Conservation (phyloP, 2,113 vertebrate species). For the Sarotherodon lohbergeri region DNA sequence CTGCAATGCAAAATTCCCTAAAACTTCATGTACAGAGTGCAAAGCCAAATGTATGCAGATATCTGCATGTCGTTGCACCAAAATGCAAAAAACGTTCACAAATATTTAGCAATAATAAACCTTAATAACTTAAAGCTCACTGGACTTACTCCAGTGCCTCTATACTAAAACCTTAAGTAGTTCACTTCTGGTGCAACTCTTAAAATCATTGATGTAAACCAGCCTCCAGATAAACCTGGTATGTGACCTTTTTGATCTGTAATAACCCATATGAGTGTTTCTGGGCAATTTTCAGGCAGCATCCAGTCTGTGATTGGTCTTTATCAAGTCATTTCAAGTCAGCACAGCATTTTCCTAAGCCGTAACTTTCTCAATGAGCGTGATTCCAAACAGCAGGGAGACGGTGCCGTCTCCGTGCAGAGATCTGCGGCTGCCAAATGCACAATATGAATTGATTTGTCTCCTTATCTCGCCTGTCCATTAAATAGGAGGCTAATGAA, state of each 20-base stretch:
- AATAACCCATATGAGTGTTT: background rate
- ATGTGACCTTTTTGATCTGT: background rate
- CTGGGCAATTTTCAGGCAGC: background rate
- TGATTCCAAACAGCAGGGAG: slow-evolving; percentile 18
- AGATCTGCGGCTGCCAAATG: slow-evolving; percentile 14
- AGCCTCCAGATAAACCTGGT: background rate
- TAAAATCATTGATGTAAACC: fast-evolving
- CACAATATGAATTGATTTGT: slow-evolving; percentile 46
- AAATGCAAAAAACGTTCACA: background rate
- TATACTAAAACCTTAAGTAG: background rate
- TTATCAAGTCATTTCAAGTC: slow-evolving; percentile 32
- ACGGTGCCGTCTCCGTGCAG: background rate
- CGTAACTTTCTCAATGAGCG: slow-evolving; percentile 17
- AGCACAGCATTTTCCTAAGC: background rate
- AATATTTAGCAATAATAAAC: background rate
- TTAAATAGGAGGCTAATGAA: slow-evolving; percentile 46
- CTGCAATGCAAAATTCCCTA: background rate
- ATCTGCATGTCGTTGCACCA: background rate
- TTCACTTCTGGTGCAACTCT: background rate
- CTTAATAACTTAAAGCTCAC: background rate
- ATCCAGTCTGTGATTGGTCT: background rate
- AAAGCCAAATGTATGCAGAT: fast-evolving
- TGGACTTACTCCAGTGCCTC: background rate
- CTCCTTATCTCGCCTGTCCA: slow-evolving; percentile 6
- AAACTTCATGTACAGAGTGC: background rate